A percentile compares a stretch with the other conserved stretches of the same genome.
Evolutionary conservation across 2,888 invertebrate species (phyloP).

Genomic region (Zootermopsis nevadensis): DNA sequence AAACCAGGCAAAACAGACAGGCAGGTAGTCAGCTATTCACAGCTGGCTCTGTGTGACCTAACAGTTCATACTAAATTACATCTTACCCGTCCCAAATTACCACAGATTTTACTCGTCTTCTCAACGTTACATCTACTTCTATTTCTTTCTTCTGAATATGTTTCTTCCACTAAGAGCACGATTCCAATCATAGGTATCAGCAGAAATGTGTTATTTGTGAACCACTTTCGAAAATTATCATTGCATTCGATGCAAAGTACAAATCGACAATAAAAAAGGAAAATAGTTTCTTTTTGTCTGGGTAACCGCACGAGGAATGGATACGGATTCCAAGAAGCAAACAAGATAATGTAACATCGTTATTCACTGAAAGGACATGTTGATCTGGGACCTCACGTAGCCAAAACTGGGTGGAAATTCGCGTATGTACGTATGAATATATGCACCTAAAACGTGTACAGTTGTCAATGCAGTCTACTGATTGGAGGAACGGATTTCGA

Average conservation of each 20-base stretch:
- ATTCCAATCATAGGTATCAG: neutral
- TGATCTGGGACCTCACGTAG: neutral
- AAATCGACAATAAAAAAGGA: constrained; percentile 1
- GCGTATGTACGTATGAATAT: no score
- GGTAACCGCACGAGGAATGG: constrained; percentile 2
- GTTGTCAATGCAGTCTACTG: no score
- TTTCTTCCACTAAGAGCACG: neutral
- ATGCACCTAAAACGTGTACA: no score
- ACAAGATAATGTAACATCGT: neutral
- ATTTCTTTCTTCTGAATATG: neutral
- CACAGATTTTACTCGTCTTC: neutral
- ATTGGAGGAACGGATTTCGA: no score
- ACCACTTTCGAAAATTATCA: neutral
- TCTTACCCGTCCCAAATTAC: neutral
- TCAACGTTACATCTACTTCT: neutral
- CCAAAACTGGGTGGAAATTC: neutral
- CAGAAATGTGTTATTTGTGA: constrained; percentile 2
- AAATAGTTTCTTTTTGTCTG: neutral
- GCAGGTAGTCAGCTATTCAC: neutral
- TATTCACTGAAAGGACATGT: neutral
- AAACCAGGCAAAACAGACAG: neutral
- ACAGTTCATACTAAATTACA: constrained; percentile 4
- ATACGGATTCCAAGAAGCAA: neutral
- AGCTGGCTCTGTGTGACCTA: neutral
- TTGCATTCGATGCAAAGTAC: neutral